phyloP scores from a whole-genome alignment of 1,140 invertebrate genomes.

The Philopotamus ludificatus region DNA sequence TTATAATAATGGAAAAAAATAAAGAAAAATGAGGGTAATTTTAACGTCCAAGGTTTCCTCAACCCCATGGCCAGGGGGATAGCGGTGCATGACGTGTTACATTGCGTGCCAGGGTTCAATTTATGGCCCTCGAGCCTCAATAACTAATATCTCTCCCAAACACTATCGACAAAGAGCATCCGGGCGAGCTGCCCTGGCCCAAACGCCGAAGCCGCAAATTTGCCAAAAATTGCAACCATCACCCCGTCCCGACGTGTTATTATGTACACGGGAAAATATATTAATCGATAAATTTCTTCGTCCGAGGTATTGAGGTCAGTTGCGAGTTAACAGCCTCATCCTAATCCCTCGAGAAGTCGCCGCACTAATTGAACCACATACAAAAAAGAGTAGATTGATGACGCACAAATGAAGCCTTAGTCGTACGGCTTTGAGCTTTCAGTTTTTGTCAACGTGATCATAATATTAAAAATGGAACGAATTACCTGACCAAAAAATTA shows the following conservation, averaged over 20 bases:
- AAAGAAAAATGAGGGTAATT: conserved; percentile 18
- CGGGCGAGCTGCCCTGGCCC: too few relatives aligned
- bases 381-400: background rate
- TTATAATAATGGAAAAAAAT: conserved; percentile 20
- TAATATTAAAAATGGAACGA: too few relatives aligned
- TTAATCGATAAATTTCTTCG: too few relatives aligned
- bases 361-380: background rate
- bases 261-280: too few relatives aligned
- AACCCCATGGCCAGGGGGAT: background rate
- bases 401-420: background rate
- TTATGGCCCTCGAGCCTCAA: conserved; percentile 28
- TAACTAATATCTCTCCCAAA: conserved; percentile 32
- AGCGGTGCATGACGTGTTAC: conserved; percentile 13
- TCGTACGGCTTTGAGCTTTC: background rate
- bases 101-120: conserved; percentile 28
- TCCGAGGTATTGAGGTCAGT: background rate
- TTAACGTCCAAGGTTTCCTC: conserved; percentile 3
- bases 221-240: too few relatives aligned
- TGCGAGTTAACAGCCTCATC: background rate
- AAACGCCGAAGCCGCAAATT: too few relatives aligned
- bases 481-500: too few relatives aligned
- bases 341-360: background rate
- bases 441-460: too few relatives aligned
- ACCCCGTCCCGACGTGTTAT: too few relatives aligned
- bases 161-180: background rate